Evolutionary conservation across 2,888 invertebrate species (phyloP), one percentile per base, ranked within the genome.

Genomic region (Aleiodes leptofemur): DNA sequence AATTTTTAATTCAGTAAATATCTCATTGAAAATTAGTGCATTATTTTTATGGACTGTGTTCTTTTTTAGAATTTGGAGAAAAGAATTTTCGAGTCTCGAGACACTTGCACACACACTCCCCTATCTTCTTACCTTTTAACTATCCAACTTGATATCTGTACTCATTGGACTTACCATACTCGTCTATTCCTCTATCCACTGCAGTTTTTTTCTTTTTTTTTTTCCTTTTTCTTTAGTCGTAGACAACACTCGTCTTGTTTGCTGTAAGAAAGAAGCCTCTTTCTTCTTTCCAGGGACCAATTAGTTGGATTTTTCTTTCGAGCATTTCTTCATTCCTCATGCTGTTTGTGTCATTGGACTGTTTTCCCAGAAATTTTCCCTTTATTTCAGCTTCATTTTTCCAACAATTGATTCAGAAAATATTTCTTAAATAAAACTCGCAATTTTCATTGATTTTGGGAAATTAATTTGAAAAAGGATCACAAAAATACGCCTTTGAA

Each of bases 251-350:
- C 76, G 69, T 82, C 86, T 87, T 87, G 86, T 88, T 88, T 87
- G 85, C 87, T 81, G 73, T 4, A n/a, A 38, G 34, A 59, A 81
- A 83, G 86, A 84, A 83, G 84, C 83, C 83, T 82, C 83, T 83
- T 86, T 85, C 83, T 83, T 81, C 83, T 84, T 86, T 84, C 83
- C 82, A 84, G 82, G 83, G 83, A 86, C 87, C 88, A 88, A 89
- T 88, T 89, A 89, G 88, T 87, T 87, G 82, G 84, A 86, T 86
- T 87, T 88, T 87, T 86, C 78, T 84, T 84, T 80, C 79, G 80
- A 82, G 84, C 79, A 78, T 72, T 69, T 53, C 80, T 78, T 80
- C 82, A 82, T 84, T 82, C 80, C 77, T 79, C 74, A 83, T 84
- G 83, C 82, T 78, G 82, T 84, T 83, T 83, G 82, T 81, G 82